Evolutionary conservation across 1,140 invertebrate species (phyloP), one percentile per base, ranked within the genome.

Genomic region (Drosophila obscura): DNA sequence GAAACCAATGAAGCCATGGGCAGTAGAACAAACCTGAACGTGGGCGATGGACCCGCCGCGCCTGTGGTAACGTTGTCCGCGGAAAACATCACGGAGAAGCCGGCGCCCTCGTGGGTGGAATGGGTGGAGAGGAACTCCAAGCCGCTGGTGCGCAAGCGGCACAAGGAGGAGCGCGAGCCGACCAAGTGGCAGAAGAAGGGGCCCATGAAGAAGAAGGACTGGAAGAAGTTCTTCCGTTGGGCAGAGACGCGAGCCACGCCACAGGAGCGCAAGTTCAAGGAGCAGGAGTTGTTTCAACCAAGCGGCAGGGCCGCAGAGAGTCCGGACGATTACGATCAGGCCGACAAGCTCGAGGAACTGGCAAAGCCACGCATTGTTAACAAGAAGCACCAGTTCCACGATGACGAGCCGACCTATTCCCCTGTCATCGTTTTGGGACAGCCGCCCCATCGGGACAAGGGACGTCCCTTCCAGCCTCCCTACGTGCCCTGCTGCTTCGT

Each of bases 101-200:
- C 19, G 0, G 11, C 7, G 6, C 78, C 81, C 2, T 67, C 68
- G 7, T 87, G 78, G 82, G 35, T 78, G n/a, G 81, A 77, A 5
- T 85, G 81, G 81, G 22, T 15, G 9, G 74, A 82, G 15, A 55
- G 56, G 0, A 85, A 85, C 24, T n/a, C 77, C 0, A 58, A 65
- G 9, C 81, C 82, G 1, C 39, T 51, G 5, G 43, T 24, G 11
- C 64, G 73, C 0, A 9, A 31, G 5, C 9, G 43, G 2, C n/a
- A 13, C 13, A 31, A 15, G 19, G 56, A 35, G 19, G 45, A 19
- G 19, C 50, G 46, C 0, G 7, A 13, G 0, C 1, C 50, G 4
- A 79, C 77, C 0, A 75, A 45, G 3, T 91, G 90, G 90, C 80
- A 80, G 26, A 83, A 66, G 6, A 64, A 65, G 4, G 90, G 90